Conservation (phyloP, 2,888 invertebrate species). For the Aporophyla lueneburgensis region DNA sequence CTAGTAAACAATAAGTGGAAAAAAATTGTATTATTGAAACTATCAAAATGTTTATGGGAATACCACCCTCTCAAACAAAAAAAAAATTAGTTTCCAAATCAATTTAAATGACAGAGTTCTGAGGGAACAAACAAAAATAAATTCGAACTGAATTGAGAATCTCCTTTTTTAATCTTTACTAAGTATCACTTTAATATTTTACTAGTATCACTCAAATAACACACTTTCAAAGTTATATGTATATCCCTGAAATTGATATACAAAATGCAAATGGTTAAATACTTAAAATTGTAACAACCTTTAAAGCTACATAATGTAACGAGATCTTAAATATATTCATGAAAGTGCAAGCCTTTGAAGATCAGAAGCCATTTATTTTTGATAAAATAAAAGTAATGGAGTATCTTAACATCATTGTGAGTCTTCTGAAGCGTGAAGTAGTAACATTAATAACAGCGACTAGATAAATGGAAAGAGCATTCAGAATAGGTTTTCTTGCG, state of each 20-base stretch:
- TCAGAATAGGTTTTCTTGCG: slow-evolving; percentile 11
- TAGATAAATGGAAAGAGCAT: slow-evolving; percentile 30
- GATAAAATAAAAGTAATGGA: slow-evolving; percentile 24
- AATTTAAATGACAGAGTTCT: too few species aligned
- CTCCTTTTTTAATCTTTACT: neutral
- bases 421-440: slow-evolving; percentile 20
- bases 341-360: slow-evolving; percentile 43
- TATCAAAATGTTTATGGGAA: too few species aligned
- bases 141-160: too few species aligned
- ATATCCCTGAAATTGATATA: slow-evolving; percentile 23
- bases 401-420: neutral
- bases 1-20: too few species aligned
- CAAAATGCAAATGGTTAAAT: slow-evolving; percentile 2
- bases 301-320: slow-evolving; percentile 20
- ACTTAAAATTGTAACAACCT: neutral
- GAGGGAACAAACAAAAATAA: too few species aligned
- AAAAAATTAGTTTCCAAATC: too few species aligned
- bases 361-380: slow-evolving; percentile 19
- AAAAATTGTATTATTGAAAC: too few species aligned
- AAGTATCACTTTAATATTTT: neutral
- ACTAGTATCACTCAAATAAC: slow-evolving; percentile 1
- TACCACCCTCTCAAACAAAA: too few species aligned
- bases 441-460: slow-evolving; percentile 22
- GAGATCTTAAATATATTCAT: slow-evolving; percentile 38
- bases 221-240: neutral